Conservation (phyloP, 64 coral and sea anemone species). For the Hydrozoanthus tunicans region DNA sequence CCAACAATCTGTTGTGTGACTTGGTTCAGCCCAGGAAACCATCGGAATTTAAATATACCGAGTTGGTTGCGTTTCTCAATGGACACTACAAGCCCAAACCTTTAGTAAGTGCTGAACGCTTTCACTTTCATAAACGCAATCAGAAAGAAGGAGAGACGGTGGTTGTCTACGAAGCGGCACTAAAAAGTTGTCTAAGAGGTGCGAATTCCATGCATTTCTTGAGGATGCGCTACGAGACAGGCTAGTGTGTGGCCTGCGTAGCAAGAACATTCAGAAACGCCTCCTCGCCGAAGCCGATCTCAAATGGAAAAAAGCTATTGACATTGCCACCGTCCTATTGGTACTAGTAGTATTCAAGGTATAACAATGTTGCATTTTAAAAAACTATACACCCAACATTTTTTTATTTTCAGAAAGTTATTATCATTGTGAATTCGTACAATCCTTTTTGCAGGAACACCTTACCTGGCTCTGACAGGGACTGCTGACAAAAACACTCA, state of each 20-base stretch:
- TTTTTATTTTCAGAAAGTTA: too few relatives aligned
- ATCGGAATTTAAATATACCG: background rate
- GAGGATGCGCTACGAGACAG: constrained; percentile 10
- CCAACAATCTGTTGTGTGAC: too few relatives aligned
- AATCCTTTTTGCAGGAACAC: constrained; percentile 13
- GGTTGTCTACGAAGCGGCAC: background rate
- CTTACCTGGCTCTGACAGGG: constrained; percentile 32
- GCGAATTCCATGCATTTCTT: background rate
- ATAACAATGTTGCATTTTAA: background rate
- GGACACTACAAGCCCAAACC: background rate
- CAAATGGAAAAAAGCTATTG: constrained; percentile 17
- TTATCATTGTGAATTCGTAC: constrained; percentile 3
- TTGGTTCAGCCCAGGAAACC: background rate
- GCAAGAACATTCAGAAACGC: background rate
- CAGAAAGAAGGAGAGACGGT: background rate
- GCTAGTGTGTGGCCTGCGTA: background rate
- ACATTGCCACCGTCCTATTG: background rate
- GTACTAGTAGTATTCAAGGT: background rate
- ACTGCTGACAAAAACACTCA: constrained; percentile 1
- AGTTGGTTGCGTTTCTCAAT: background rate
- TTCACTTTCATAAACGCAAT: background rate
- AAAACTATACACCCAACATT: background rate
- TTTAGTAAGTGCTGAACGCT: background rate
- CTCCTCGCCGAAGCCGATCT: background rate
- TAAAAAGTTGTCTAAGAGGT: background rate